These are phyloP conservation scores for Spialia ferax DNA, from an alignment of 2,888 invertebrate species.

Conservation along the genomic window DNA sequence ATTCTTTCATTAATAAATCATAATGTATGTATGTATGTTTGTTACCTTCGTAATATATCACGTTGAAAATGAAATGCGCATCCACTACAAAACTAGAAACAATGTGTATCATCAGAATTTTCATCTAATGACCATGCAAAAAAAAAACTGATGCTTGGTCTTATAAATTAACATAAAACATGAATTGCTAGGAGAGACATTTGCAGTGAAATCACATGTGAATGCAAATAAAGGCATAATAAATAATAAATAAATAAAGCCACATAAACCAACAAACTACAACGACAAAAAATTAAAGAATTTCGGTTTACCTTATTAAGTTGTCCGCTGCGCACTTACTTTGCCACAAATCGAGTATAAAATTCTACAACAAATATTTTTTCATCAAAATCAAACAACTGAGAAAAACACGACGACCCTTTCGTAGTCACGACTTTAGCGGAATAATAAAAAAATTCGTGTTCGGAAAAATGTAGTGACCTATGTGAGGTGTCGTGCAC, in stretches of 20 bases:
- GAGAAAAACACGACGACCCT: conserved; percentile 46
- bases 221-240: conserved; percentile 81
- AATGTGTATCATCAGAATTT: conserved; percentile 58
- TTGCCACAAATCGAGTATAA: conserved; percentile 55
- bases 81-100: conserved; percentile 55
- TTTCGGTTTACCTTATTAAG: conserved; percentile 69
- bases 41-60: conserved; percentile 5
- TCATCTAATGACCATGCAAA: conserved; percentile 63
- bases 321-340: conserved; percentile 48
- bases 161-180: conserved; percentile 57
- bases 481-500: conserved; percentile 62
- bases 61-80: conserved; percentile 81
- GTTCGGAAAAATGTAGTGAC: conserved; percentile 41
- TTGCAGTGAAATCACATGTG: conserved; percentile 87
- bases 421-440: conserved; percentile 44
- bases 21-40: too few species aligned
- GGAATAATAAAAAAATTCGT: conserved; percentile 45
- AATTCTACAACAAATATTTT: conserved; percentile 61
- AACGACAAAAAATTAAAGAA: conserved; percentile 59
- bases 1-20: conserved; percentile 1
- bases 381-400: conserved; percentile 51
- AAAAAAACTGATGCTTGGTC: conserved; percentile 31
- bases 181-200: conserved; percentile 79
- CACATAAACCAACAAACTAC: conserved; percentile 80
- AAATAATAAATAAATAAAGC: conserved; percentile 84